Base-by-base conservation (phyloP, 2,113 vertebrate genomes). In the Myodes glareolus region DNA sequence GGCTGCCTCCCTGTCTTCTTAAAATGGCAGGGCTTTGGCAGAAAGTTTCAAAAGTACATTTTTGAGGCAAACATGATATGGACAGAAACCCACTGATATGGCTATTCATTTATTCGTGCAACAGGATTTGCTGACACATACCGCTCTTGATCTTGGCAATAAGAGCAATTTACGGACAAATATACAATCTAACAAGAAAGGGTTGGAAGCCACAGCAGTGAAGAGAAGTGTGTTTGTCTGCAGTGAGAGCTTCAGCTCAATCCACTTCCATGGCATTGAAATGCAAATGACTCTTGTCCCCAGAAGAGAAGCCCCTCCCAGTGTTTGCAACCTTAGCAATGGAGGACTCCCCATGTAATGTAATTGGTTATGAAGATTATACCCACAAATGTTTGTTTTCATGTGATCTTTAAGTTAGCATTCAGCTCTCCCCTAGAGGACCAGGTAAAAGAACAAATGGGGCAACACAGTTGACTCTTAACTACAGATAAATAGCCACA, bases 251-350 rank as follows among this genome's bases (percentile, higher is more conserved):
- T 67, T 87, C 77, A 94, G 61, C 21, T 94, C 81, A 73, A 58
- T 76, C 67, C n/a, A 96, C 31, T 89, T 88, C 77, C 68, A 23
- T 70, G 65, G 67, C 39, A 47, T 55, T 81, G 47, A 81, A 88
- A 96, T 95, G 67, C 52, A 94, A 91, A 89, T 89, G 80, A 94
- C 50, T 39, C 89, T 94, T 65, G n/a, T 36, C 47, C 39, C 19
- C 29, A 36, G 73, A 55, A 31, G 58, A 81, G 55, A 95, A 17
- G 17, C 5, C 5, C 88, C 68, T 82, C 94, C 39, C 23, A 36
- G 4, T 31, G 2, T 7, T 65, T 61, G 58, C 21, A 84, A 76
- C n/a, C 33, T 39, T 61, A 12, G 47, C 90, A 89, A 11, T 72
- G 90, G 88, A 77, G 76, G 27, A 65, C 70, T 82, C 82, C 17